Base-by-base conservation (phyloP, 2,113 vertebrate species). In the Oncorhynchus mykiss region DNA sequence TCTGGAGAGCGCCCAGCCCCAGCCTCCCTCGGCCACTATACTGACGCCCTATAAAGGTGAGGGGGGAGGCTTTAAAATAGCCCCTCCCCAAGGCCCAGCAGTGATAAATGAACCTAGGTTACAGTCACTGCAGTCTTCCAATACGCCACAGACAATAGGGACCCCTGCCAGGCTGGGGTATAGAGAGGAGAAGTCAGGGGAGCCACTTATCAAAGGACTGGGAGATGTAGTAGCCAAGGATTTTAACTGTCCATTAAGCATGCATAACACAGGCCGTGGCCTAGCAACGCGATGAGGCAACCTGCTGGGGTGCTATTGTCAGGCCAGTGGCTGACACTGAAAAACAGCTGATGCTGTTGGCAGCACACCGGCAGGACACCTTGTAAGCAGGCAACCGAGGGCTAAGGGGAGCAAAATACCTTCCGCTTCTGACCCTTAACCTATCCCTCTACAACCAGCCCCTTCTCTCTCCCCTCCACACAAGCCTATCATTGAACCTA, bases 181-280 rank as follows among this genome's bases (percentile, higher is more conserved):
- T 84, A 93, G 91, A 89, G 93, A 93, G 93, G 83, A 94, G 94
- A 87, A 90, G 90, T 93, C 92, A 93, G 88, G 78, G 93, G 93
- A 94, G 80, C 90, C 90, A 93, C 90, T 90, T 92, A 95, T 97
- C 96, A 97, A 96, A 96, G 91, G 92, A 85, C 86, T 74, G 57
- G 89, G 90, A 92, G 92, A 93, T 93, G 91, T 91, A 92, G 92
- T 85, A 97, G 95, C 92, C 91, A 91, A 88, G 82, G 87, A 92
- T 95, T 96, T 96, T 97, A 97, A 98, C 96, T 97, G 96, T 97
- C 96, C 94, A 96, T 99, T 98, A 98, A 96, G 95, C 95, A 95
- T 95, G 96, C 95, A 96, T 94, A 94, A 96, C 95, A 93, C 86
- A 91, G 94, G 93, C 94, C 88, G 91, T 92, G 93, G 93, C 96